phyloP scores from a whole-genome alignment of 2,797 vertebrate genomes.

The Podarcis lilfordi region DNA sequence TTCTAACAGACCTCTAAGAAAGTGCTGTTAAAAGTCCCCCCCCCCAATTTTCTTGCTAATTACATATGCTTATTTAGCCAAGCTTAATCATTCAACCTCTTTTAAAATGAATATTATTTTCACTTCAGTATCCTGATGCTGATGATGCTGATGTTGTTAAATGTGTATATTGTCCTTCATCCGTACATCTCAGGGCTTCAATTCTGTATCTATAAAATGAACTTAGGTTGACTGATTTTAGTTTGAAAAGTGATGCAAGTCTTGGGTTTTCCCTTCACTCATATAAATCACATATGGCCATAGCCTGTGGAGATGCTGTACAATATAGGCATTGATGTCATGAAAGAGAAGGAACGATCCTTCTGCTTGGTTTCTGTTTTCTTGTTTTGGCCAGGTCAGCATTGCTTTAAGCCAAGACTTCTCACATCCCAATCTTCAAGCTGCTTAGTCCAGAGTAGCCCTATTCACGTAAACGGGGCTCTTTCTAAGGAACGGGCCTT shows the following conservation, averaged over 20 bases:
- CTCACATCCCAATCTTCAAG: neutral
- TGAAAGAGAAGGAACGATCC: constrained; percentile 13
- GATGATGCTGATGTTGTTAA: too few species aligned
- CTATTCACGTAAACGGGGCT: neutral
- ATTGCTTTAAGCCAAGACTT: constrained; percentile 17
- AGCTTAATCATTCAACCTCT: constrained; percentile 8
- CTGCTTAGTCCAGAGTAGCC: neutral
- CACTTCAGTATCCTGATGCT: constrained; percentile 3
- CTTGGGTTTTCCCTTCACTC: neutral
- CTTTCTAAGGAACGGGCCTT: neutral
- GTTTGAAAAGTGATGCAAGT: neutral
- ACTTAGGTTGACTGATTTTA: neutral
- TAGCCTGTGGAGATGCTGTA: constrained; percentile 28
- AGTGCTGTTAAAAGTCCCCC: neutral
- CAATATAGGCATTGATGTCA: neutral
- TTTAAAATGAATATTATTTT: constrained; percentile 45
- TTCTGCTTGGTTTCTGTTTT: neutral
- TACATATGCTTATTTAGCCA: constrained; percentile 23
- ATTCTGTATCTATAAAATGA: neutral
- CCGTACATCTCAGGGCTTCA: neutral
- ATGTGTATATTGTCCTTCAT: too few species aligned
- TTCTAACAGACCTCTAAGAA: neutral
- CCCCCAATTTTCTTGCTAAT: neutral
- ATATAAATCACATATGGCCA: constrained; percentile 6
- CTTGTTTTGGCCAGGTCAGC: neutral